Evolutionary conservation across 2,113 vertebrate species (phyloP).

Genomic region (human (Homo sapiens)): GRCh38 chr9:119558501-119559000

Average conservation of each 20-base stretch:
- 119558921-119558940: accelerated
- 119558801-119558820: not conserved
- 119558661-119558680: not conserved
- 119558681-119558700: not conserved
- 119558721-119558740: not conserved
- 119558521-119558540: not conserved
- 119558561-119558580: accelerated
- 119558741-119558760: not conserved
- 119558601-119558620: not conserved
- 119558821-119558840: not conserved
- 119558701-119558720: not conserved
- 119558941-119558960: not conserved
- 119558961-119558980: not conserved
- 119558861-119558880: accelerated
- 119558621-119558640: not conserved
- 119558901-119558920: not conserved
- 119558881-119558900: not conserved
- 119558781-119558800: not conserved
- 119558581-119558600: not conserved
- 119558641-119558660: not conserved
- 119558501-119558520: accelerated
- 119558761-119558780: not conserved
- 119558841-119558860: not conserved
- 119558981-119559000: accelerated
- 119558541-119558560: not conserved